Evolutionary conservation across 2,888 invertebrate species (phyloP).

Genomic region (Epistrophe grossulariae): DNA sequence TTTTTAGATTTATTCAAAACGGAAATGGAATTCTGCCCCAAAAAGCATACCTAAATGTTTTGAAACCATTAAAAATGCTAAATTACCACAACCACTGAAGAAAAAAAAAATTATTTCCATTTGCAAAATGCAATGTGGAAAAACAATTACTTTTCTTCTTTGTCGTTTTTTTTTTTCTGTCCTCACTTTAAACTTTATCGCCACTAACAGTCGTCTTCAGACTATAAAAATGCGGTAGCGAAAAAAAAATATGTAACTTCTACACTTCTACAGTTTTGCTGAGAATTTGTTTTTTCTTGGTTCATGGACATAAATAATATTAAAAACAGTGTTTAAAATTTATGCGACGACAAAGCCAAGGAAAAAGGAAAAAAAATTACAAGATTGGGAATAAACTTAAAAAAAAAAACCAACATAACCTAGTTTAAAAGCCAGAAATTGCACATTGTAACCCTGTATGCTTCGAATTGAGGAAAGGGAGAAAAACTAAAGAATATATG

Average conservation of each 20-base stretch:
- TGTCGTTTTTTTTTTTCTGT: constrained; percentile 4
- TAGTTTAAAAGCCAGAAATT: constrained; percentile 54
- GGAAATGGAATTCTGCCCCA: constrained; percentile 69
- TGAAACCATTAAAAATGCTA: constrained; percentile 70
- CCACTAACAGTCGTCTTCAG: constrained; percentile 65
- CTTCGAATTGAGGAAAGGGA: background rate
- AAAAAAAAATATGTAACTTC: constrained; percentile 1
- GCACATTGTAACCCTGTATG: constrained; percentile 13
- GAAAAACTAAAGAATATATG: constrained; percentile 10
- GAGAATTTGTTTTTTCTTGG: constrained; percentile 40
- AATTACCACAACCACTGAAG: constrained; percentile 44
- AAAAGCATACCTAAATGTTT: constrained; percentile 54
- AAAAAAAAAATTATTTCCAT: constrained; percentile 36
- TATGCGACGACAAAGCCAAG: constrained; percentile 76
- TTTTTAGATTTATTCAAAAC: constrained; percentile 72
- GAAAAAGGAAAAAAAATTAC: constrained; percentile 27
- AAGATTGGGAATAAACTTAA: constrained; percentile 60
- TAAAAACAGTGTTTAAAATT: constrained; percentile 76
- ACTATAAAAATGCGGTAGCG: constrained; percentile 2
- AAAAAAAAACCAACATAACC: constrained; percentile 73
- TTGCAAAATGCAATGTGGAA: constrained; percentile 59
- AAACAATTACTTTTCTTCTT: constrained; percentile 65
- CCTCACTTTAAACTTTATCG: constrained; percentile 61
- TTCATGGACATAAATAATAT: constrained; percentile 68
- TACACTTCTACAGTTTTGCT: constrained; percentile 1